Base-by-base conservation (phyloP, 1,140 invertebrate species). In the Bombus superbus region DNA sequence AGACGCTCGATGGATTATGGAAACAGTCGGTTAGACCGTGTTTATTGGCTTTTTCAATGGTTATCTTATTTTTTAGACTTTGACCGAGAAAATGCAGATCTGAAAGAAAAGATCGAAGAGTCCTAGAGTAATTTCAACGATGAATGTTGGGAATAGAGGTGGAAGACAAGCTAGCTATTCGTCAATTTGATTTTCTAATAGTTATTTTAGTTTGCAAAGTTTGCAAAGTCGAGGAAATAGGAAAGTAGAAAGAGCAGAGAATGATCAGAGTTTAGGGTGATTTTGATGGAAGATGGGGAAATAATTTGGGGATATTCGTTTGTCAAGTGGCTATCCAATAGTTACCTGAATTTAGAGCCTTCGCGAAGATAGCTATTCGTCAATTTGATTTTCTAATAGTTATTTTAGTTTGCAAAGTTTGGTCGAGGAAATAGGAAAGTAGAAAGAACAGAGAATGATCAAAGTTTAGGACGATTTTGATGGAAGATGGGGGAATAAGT, bases 41-140 rank as follows among this genome's bases (percentile, higher is more conserved):
- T 35, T 68, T 18, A 1, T 68, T 47, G 1, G 18, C 0, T 28
- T 71, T 53, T 32, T 9, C 8, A 6, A 40, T 13, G 0, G 22
- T 38, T 40, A 25, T 28, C 35, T 15, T 5, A 18, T 78, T 9
- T 15, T 10, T 9, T 22, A 6, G 28, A 42, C 5, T 25, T 44
- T 9, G 44, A 1, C 25, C 22, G 59, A n/a, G 28, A 0, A n/a
- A 28, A 0, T 3, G 9, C 25, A 0, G 18, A 0, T 53, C 47
- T 53, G 1, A 32, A 64, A 3, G 13, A 1, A 32, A 32, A 66
- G 15, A n/a, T 53, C 0, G 5, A 15, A 3, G 38, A 25, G 35
- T 69, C 13, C 22, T 40, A 1, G 18, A 18, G 2, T 28, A 28
- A 22, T 71, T 28, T 42, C 2, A 53, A 53, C 47, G 32, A 22